phyloP scores from a whole-genome alignment of 2,113 vertebrate genomes.

The Tyto alba region DNA sequence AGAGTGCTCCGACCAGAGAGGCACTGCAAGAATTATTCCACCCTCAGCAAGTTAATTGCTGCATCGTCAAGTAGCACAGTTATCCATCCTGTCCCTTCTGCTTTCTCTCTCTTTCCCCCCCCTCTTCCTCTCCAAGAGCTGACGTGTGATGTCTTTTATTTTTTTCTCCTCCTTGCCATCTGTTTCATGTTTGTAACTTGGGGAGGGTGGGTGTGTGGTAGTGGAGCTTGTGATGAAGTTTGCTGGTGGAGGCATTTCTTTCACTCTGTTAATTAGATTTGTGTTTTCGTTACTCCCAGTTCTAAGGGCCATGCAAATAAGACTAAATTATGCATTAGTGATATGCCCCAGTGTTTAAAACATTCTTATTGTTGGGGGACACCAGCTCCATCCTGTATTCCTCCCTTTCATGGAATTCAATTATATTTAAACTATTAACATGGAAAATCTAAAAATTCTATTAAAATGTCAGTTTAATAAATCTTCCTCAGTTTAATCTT shows the following conservation, averaged over 20 bases:
- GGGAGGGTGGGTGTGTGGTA: conserved; percentile 47
- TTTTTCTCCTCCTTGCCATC: conserved; percentile 46
- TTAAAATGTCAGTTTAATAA: conserved; percentile 70
- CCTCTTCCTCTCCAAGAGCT: conserved; percentile 7
- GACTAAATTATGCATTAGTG: not conserved
- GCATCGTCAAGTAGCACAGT: conserved; percentile 30
- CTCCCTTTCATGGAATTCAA: conserved; percentile 48
- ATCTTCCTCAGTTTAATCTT: conserved; percentile 62
- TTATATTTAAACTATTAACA: conserved; percentile 66
- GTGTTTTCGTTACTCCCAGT: conserved; percentile 46
- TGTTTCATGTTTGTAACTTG: conserved; percentile 52
- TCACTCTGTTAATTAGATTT: conserved; percentile 55
- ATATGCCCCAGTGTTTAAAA: conserved; percentile 34
- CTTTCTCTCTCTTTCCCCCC: not conserved
- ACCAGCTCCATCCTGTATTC: not conserved
- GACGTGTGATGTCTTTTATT: conserved; percentile 43
- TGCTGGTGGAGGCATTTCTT: conserved; percentile 57
- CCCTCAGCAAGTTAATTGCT: conserved; percentile 65
- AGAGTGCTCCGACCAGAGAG: not conserved
- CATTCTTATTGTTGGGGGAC: conserved; percentile 30
- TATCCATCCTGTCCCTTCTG: conserved; percentile 58
- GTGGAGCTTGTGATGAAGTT: conserved; percentile 48
- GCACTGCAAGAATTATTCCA: conserved; percentile 43
- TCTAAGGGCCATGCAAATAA: conserved; percentile 49
- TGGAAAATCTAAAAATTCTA: conserved; percentile 63